Conservation (phyloP, 2,113 vertebrate species). For the Mormyrus iriodes region DNA sequence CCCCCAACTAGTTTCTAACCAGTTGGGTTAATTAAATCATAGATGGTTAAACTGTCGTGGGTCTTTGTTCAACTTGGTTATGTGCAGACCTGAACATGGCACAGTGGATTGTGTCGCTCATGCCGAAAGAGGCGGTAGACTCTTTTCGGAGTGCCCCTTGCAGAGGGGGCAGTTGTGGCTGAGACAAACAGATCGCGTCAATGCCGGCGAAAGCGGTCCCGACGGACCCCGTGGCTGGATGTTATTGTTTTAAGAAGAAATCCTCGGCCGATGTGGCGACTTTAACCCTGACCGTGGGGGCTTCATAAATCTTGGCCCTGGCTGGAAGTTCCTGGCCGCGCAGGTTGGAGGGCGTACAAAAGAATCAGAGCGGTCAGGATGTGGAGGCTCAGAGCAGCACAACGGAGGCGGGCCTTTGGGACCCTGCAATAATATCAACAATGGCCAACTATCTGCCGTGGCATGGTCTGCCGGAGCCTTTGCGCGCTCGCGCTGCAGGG, state of each 20-base stretch:
- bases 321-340: constrained; percentile 77
- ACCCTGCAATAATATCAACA: constrained; percentile 80
- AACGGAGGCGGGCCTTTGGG: constrained; percentile 67
- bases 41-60: not conserved
- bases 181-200: constrained; percentile 73
- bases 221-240: constrained; percentile 64
- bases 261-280: constrained; percentile 73
- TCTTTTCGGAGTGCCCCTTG: not conserved
- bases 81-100: not conserved
- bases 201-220: constrained; percentile 60
- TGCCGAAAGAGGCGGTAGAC: not conserved
- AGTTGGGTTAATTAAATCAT: not conserved
- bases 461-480: constrained; percentile 52
- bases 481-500: not conserved
- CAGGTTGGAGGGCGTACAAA: constrained; percentile 79
- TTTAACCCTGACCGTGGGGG: constrained; percentile 66
- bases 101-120: not conserved
- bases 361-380: constrained; percentile 81
- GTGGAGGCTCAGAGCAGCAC: constrained; percentile 66
- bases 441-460: constrained; percentile 66
- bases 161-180: constrained; percentile 51
- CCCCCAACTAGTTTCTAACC: not conserved
- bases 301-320: constrained; percentile 84
- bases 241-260: constrained; percentile 83
- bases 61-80: not conserved